Evolutionary conservation across 1,140 invertebrate genomes (phyloP), one percentile per base, ranked within the genome.

Genomic region (Hestina assimilis): DNA sequence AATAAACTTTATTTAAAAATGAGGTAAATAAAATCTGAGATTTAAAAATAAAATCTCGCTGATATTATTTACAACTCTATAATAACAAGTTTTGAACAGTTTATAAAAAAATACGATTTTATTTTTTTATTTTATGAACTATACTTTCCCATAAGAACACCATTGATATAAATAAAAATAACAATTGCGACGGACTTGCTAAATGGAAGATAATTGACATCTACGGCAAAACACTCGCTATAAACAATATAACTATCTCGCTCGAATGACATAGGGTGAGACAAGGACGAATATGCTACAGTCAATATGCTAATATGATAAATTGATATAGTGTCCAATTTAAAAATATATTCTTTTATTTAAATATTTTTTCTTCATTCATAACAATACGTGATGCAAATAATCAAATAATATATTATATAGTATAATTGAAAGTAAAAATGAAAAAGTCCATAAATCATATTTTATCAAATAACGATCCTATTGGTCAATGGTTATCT

Each of bases 211-310:
- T 59, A 59, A 59, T 52, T 59, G 28, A 7, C 12, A 20, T 24
- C 26, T n/a, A 29, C 41, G 24, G 31, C 42, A 12, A 46, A 52
- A 9, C 24, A 24, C 14, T 52, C 17, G 48, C 47, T 12, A 35
- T 29, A 41, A 41, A 50, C 29, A 41, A 11, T 42, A 33, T 46
- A 38, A 17, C 31, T 17, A 1, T 55, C 40, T 40, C 28, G 21
- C 23, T 52, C 29, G 17, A 21, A 29, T 58, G 11, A 26, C 29
- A 45, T 52, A 43, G 56, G 56, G 48, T 52, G 29, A 46, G 8
- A 50, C 56, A 50, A 58, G 55, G 55, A 51, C 55, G 15, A 33
- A 11, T 38, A 38, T 52, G 56, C 46, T 46, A 29, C 31, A 45
- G 47, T 24, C 7, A 43, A 24, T 42, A 28, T 4, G 9, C 33